Evolutionary conservation across 2,888 invertebrate species (phyloP), one percentile per base, ranked within the genome.

Genomic region (Stenodema calcarata): DNA sequence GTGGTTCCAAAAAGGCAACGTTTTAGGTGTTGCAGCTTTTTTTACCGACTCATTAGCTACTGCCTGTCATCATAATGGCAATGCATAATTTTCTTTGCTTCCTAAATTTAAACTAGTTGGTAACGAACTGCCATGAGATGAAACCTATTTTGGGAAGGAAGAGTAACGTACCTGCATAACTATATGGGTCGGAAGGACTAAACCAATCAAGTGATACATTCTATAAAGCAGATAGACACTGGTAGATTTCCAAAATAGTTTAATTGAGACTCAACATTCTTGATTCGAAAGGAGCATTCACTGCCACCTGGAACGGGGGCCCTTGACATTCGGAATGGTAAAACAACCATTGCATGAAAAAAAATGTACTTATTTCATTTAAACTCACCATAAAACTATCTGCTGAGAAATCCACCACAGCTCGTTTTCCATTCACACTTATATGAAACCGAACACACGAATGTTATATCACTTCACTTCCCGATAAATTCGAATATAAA

Each of bases 371-470:
- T 7, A 35, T 35, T 35, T 35, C 35, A 82, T 0, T 1, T 9
- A 23, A 28, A 47, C 84, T 84, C 75, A 84, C 84, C 73, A 84
- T 84, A 82, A 82, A 23, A 41, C 47, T 84, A 84, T 73, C 73
- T 35, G 84, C 70, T 75, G 70, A 28, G 73, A 75, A 73, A 73
- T 84, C 84, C 18, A 28, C 70, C 42, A 44, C 82, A 23, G 42
- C 18, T 42, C 41, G 62, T 14, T 82, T 42, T 84, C 84, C 84
- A 84, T 84, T 44, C 84, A 73, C 70, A 18, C 44, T 11, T 7
- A 44, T 78, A 41, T 18, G 18, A 44, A 44, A 78, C 42, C 23
- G 23, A 78, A 73, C 54, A 73, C 35, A 54, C 18, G 12, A 6
- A 73, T 35, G 27, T 47, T 14, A 12, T 11, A 54, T 27, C 30